phyloP scores from a whole-genome alignment of 2,113 vertebrate genomes.

The Arenaria interpres region DNA sequence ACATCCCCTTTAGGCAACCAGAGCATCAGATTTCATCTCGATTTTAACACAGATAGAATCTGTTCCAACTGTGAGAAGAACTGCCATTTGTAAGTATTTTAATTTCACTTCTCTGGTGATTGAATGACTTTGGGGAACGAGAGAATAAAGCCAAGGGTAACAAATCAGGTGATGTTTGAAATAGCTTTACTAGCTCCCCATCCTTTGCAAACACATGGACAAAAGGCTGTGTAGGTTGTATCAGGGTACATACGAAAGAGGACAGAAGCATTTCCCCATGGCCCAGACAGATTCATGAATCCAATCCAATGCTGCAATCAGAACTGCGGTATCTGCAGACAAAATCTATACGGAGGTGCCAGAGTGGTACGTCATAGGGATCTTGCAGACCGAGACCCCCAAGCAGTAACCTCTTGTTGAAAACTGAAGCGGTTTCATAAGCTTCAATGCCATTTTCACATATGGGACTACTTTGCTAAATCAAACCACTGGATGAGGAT shows the following conservation, averaged over 20 bases:
- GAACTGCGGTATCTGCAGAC: neutral
- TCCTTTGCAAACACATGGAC: neutral
- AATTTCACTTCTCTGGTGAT: neutral
- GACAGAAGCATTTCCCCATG: neutral
- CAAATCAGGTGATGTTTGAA: neutral
- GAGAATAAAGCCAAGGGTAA: neutral
- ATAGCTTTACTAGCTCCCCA: neutral
- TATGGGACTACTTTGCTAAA: neutral
- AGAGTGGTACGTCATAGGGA: neutral
- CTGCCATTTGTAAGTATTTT: neutral
- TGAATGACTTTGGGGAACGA: neutral
- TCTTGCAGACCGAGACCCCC: neutral
- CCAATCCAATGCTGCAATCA: neutral
- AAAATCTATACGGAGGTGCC: neutral
- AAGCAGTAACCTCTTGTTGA: neutral
- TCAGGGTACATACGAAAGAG: neutral
- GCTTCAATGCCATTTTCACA: neutral
- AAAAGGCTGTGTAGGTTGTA: neutral
- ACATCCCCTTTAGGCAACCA: neutral
- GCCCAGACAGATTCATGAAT: neutral
- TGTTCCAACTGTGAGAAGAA: neutral
- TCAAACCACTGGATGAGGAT: neutral
- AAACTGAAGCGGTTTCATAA: neutral
- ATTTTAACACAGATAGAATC: conserved; percentile 12
- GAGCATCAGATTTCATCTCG: neutral